Conservation (phyloP, 1,140 invertebrate species). For the Macrotrachela quadricornifera region DNA sequence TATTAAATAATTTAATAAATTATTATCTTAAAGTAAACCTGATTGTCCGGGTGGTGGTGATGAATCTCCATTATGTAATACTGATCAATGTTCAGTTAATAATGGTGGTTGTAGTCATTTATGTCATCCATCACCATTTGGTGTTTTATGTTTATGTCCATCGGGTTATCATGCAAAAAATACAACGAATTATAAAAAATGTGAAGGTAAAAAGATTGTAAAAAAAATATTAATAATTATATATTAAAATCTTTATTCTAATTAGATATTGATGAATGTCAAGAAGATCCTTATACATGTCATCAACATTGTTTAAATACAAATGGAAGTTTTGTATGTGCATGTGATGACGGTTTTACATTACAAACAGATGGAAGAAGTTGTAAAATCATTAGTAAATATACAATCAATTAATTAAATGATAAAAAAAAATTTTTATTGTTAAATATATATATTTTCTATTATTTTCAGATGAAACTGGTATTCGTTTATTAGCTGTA, state of each 20-base stretch:
- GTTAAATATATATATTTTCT: too few species aligned
- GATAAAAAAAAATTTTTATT: too few species aligned
- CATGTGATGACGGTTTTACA: constrained; percentile 76
- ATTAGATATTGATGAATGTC: constrained; percentile 72
- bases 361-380: constrained; percentile 51
- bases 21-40: constrained; percentile 30
- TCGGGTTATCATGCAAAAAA: constrained; percentile 32
- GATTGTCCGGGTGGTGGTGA: constrained; percentile 76
- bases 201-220: constrained; percentile 13
- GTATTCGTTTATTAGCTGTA: too few species aligned
- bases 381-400: constrained; percentile 11
- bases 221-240: too few species aligned
- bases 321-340: constrained; percentile 78
- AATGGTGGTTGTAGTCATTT: constrained; percentile 49
- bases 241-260: too few species aligned
- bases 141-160: constrained; percentile 68
- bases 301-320: constrained; percentile 90
- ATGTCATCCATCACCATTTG: constrained; percentile 70
- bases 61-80: constrained; percentile 43
- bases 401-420: too few species aligned
- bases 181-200: constrained; percentile 5
- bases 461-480: too few species aligned
- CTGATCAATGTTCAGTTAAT: constrained; percentile 15
- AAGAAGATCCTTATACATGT: constrained; percentile 62
- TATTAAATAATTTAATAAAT: background rate